A percentile compares a stretch with the other conserved stretches of the same genome.
These are phyloP conservation scores for Rhopalosiphum padi DNA, from an alignment of 1,140 invertebrate genomes.

Conservation along the genomic window DNA sequence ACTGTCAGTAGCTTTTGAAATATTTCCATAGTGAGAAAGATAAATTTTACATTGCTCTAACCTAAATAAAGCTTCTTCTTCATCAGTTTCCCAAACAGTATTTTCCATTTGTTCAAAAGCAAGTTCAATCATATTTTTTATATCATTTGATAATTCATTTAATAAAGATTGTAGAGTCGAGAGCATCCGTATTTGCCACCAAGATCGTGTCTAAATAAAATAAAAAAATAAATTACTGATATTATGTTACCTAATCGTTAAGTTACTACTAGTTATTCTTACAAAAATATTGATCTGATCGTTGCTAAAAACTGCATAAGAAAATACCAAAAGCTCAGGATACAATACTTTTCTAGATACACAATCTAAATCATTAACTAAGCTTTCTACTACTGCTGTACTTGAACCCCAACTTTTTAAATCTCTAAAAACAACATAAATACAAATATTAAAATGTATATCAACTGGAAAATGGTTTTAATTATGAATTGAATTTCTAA, in stretches of 20 bases:
- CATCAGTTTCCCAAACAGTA: constrained; percentile 63
- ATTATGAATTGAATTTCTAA: neutral
- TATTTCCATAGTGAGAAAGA: constrained; percentile 74
- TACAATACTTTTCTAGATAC: constrained; percentile 63
- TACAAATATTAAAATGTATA: constrained; percentile 51
- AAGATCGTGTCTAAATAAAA: constrained; percentile 67
- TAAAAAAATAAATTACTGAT: constrained; percentile 61
- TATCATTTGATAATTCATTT: constrained; percentile 73
- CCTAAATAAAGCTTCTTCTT: constrained; percentile 71
- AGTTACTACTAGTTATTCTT: neutral
- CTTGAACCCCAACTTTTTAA: constrained; percentile 59
- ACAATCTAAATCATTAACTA: constrained; percentile 61
- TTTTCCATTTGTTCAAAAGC: constrained; percentile 68
- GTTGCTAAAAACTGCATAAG: constrained; percentile 48
- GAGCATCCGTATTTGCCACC: constrained; percentile 79
- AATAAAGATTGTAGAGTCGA: constrained; percentile 77
- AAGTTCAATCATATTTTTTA: constrained; percentile 71
- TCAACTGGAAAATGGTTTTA: neutral
- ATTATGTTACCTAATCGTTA: constrained; percentile 61
- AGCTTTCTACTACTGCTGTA: constrained; percentile 62
- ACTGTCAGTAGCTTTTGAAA: constrained; percentile 72
- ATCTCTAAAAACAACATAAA: constrained; percentile 57
- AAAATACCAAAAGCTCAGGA: constrained; percentile 43
- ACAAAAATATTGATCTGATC: constrained; percentile 27
- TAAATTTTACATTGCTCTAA: constrained; percentile 79